Evolutionary conservation across 2,113 vertebrate species (phyloP).

Genomic region (Corythaeola cristata): DNA sequence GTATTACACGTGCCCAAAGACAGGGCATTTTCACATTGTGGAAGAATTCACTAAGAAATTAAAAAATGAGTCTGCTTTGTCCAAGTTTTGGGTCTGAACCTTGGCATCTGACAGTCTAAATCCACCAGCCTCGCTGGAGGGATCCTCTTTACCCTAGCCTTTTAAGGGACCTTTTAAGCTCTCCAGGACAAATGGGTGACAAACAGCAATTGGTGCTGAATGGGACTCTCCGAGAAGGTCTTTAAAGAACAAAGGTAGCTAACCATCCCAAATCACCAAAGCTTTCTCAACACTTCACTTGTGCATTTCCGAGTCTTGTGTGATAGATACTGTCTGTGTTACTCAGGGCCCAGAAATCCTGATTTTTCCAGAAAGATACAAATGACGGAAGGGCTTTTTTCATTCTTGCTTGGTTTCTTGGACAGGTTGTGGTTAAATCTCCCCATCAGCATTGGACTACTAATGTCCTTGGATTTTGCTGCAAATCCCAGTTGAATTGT

Average conservation of each 20-base stretch:
- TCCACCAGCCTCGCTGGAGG: not conserved
- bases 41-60: not conserved
- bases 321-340: not conserved
- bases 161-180: not conserved
- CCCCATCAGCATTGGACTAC: not conserved
- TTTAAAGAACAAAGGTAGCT: not conserved
- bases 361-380: not conserved
- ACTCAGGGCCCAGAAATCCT: not conserved
- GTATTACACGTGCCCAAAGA: accelerated
- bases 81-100: not conserved
- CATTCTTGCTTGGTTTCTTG: not conserved
- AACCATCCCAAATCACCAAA: not conserved
- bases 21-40: not conserved
- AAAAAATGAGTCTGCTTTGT: not conserved
- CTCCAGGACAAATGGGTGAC: not conserved
- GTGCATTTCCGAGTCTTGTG: not conserved
- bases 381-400: not conserved
- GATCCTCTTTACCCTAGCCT: not conserved
- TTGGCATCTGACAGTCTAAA: not conserved
- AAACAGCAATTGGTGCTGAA: not conserved
- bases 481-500: not conserved
- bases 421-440: not conserved
- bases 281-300: not conserved
- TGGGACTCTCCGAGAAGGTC: not conserved
- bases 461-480: not conserved